phyloP scores from a whole-genome alignment of 2,113 vertebrate species.

The Opisthocomus hoazin region DNA sequence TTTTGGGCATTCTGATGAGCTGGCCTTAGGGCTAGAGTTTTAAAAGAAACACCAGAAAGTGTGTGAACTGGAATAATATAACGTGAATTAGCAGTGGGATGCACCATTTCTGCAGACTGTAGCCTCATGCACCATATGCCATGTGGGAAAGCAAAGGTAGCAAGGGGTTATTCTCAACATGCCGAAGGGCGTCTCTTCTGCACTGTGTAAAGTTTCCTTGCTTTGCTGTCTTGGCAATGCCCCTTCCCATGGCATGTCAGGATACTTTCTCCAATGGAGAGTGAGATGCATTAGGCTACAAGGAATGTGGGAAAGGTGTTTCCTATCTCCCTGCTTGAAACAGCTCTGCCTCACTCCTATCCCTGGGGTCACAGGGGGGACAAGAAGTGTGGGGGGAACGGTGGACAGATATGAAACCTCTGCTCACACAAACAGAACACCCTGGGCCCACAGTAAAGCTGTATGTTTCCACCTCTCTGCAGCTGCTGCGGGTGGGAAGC shows the following conservation, averaged over 20 bases:
- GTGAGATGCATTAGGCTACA: background rate
- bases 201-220: background rate
- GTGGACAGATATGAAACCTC: background rate
- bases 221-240: background rate
- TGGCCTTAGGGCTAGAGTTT: background rate
- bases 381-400: background rate
- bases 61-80: background rate
- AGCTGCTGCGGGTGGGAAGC: background rate
- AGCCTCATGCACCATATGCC: background rate
- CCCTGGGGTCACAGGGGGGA: background rate
- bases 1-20: background rate
- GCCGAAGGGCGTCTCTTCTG: background rate
- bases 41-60: background rate
- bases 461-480: background rate
- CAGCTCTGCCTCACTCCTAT: background rate
- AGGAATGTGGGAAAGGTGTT: background rate
- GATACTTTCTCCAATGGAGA: background rate
- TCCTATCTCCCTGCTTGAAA: background rate
- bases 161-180: fast-evolving
- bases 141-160: background rate
- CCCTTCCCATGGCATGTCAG: background rate
- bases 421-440: background rate
- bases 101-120: background rate
- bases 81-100: background rate
- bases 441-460: background rate